These are phyloP conservation scores for Drosophila ogumai DNA, from an alignment of 1,140 invertebrate species.

Conservation along the genomic window DNA sequence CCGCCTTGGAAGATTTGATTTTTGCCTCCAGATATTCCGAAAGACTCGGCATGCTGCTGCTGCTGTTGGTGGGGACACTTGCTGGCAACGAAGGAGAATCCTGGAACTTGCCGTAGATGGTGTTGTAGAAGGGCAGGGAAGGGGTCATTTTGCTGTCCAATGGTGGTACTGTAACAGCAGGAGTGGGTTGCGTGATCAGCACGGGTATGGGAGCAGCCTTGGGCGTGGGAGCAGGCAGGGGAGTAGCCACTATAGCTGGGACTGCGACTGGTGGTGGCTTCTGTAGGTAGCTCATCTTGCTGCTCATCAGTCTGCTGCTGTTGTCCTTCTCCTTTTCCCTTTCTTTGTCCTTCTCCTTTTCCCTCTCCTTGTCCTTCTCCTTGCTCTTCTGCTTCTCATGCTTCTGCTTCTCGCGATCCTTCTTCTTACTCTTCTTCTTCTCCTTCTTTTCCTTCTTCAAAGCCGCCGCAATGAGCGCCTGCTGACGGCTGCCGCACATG, in stretches of 20 bases:
- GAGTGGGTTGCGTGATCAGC: slow-evolving; percentile 45
- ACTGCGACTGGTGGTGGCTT: slow-evolving; percentile 10
- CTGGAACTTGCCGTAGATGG: slow-evolving; percentile 80
- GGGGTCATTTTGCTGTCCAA: slow-evolving; percentile 20
- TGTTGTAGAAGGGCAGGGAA: slow-evolving; percentile 73
- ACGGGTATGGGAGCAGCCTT: slow-evolving; percentile 46
- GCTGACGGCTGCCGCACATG: slow-evolving; percentile 68
- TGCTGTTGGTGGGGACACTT: slow-evolving; percentile 14
- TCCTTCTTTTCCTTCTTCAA: slow-evolving; percentile 71
- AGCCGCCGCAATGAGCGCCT: slow-evolving; percentile 62
- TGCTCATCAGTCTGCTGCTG: slow-evolving; percentile 22
- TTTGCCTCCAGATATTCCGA: slow-evolving; percentile 63
- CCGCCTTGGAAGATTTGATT: slow-evolving; percentile 50
- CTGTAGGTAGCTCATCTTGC: slow-evolving; percentile 26
- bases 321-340: slow-evolving; percentile 15
- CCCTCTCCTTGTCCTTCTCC: slow-evolving; percentile 31
- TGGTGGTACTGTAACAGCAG: slow-evolving; percentile 3
- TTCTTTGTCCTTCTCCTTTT: slow-evolving; percentile 23
- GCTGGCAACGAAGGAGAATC: slow-evolving; percentile 37
- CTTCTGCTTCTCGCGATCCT: slow-evolving; percentile 70
- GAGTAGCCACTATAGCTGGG: background rate
- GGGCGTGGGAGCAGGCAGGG: slow-evolving; percentile 17
- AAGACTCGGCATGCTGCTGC: slow-evolving; percentile 60
- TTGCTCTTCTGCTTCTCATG: slow-evolving; percentile 63
- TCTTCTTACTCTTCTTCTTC: slow-evolving; percentile 72